Percentiles rank a stretch among this genome's conserved stretches.
Evolutionary conservation across 1,140 invertebrate genomes (phyloP).

Genomic region (Euura saliciscinereae): DNA sequence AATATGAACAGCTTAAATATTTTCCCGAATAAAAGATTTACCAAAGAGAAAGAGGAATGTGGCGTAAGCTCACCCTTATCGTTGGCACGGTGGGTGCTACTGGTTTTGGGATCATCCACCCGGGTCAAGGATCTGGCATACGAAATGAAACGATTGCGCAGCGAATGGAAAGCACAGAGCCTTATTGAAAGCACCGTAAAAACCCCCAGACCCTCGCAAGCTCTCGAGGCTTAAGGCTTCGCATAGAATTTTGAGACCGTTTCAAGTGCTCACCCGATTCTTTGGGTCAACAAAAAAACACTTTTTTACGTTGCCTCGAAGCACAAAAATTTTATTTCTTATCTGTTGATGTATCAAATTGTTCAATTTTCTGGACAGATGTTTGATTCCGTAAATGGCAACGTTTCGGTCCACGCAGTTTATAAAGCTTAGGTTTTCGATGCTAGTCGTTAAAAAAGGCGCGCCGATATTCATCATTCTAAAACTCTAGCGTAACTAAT

Average conservation of each 20-base stretch:
- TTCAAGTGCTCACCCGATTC: not conserved
- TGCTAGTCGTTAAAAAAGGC: not conserved
- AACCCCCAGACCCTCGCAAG: not conserved
- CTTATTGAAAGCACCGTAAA: not conserved
- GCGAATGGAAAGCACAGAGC: not conserved
- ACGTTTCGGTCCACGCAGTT: too few species aligned
- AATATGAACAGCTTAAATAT: constrained; percentile 5
- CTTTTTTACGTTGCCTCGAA: not conserved
- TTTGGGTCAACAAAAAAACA: not conserved
- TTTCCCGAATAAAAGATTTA: not conserved
- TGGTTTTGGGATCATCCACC: not conserved
- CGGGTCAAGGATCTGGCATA: not conserved
- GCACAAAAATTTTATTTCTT: not conserved
- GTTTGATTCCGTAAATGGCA: too few species aligned
- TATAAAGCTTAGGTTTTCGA: too few species aligned
- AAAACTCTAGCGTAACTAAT: not conserved
- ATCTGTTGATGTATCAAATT: too few species aligned
- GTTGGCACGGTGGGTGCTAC: not conserved
- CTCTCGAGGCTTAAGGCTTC: not conserved
- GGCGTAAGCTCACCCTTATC: not conserved
- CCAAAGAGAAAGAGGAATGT: not conserved
- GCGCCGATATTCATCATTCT: not conserved
- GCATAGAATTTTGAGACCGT: not conserved
- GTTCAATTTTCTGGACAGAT: too few species aligned
- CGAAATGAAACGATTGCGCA: not conserved